Evolutionary conservation across 2,888 invertebrate genomes (phyloP).

Genomic region (Microplitis deprimator): DNA sequence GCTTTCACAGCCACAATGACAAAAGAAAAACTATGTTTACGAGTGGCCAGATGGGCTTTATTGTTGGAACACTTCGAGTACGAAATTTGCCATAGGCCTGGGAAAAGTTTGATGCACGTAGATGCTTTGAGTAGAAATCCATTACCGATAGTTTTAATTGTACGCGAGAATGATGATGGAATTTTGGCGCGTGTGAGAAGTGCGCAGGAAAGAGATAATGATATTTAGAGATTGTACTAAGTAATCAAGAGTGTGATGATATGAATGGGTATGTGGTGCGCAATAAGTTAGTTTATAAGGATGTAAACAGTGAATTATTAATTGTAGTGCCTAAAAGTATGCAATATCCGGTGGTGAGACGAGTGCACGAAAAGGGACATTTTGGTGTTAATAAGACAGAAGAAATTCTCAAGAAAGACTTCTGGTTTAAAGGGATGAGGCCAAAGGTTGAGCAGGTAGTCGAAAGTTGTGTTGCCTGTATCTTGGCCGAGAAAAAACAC

Average conservation of each 20-base stretch:
- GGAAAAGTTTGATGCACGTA: neutral
- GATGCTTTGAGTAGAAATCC: constrained; percentile 8
- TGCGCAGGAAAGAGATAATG: neutral
- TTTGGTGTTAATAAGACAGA: neutral
- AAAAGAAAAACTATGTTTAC: neutral
- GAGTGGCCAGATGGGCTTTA: constrained; percentile 1
- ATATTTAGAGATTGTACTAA: neutral
- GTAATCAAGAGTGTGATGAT: neutral
- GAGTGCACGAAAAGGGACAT: neutral
- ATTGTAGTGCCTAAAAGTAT: neutral
- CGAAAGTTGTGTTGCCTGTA: neutral
- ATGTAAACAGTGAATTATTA: neutral
- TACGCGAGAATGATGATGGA: neutral
- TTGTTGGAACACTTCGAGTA: neutral
- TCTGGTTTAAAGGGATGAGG: neutral
- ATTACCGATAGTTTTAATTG: neutral
- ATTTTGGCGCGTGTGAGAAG: neutral
- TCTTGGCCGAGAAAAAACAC: neutral
- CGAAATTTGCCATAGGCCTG: neutral
- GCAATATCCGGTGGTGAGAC: neutral
- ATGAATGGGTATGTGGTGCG: neutral
- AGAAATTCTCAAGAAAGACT: neutral
- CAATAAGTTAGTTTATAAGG: neutral
- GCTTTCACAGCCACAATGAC: neutral
- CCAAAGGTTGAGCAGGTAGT: neutral